A percentile compares a stretch with the other conserved stretches of the same genome.
phyloP scores from a whole-genome alignment of 2,113 vertebrate genomes.

The Myiopsitta monachus region DNA sequence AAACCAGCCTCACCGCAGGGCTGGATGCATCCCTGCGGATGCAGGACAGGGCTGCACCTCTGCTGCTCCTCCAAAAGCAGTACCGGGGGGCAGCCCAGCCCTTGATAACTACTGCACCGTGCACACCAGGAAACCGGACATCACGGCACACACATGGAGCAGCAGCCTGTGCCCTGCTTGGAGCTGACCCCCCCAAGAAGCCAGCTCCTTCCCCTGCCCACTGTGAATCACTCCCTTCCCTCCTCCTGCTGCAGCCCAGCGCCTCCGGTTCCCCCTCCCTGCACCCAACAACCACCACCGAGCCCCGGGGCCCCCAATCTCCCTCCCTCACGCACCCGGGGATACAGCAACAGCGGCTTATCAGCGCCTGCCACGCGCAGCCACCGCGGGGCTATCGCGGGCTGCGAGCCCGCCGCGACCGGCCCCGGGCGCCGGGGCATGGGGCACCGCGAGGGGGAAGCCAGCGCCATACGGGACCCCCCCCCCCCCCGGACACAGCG shows the following conservation, averaged over 20 bases:
- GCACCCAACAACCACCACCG: background rate
- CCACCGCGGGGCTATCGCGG: background rate
- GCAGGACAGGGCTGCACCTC: rapidly evolving
- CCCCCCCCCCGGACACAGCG: rapidly evolving
- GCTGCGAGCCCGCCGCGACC: background rate
- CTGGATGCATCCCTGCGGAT: rapidly evolving
- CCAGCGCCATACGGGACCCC: background rate
- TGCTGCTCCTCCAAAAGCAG: background rate
- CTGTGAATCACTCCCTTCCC: background rate
- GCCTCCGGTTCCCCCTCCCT: rapidly evolving
- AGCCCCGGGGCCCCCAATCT: rapidly evolving
- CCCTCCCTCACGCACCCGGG: rapidly evolving
- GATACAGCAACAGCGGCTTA: background rate
- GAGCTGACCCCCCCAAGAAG: background rate
- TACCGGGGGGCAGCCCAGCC: background rate
- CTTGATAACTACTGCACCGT: rapidly evolving
- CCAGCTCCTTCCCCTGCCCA: background rate
- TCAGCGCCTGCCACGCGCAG: background rate
- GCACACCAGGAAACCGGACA: background rate
- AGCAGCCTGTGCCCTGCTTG: background rate
- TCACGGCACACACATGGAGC: rapidly evolving
- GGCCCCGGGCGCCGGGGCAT: no score
- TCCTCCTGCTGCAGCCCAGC: background rate
- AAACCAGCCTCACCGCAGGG: rapidly evolving
- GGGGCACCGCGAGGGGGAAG: background rate